Percentiles rank a stretch among this genome's conserved stretches.
These are phyloP conservation scores for Merluccius polli DNA, from an alignment of 2,797 vertebrate genomes.

Conservation along the genomic window DNA sequence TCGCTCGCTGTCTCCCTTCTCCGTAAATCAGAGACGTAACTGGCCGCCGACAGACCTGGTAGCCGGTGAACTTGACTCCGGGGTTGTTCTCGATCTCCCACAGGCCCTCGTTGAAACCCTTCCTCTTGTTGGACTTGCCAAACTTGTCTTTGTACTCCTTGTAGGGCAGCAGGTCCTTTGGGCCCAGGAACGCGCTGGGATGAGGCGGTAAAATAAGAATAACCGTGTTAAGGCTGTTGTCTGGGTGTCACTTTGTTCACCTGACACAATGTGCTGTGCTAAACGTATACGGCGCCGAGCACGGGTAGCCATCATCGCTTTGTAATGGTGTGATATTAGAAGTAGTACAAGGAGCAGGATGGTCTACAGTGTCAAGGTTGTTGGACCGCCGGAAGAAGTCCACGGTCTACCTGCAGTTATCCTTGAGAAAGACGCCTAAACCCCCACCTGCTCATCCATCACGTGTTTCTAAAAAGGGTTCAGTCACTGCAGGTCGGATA, in stretches of 20 bases:
- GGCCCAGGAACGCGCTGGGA: constrained; percentile 79
- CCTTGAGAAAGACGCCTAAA: not conserved
- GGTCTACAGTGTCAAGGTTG: not conserved
- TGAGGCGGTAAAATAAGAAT: not conserved
- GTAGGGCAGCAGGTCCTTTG: constrained; percentile 95
- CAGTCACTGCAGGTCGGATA: not conserved
- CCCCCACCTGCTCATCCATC: not conserved
- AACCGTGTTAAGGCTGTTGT: not conserved
- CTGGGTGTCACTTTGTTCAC: not conserved
- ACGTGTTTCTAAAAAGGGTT: not conserved
- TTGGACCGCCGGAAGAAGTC: not conserved
- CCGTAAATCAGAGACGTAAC: not conserved
- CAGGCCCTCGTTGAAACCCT: constrained; percentile 97
- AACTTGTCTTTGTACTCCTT: constrained; percentile 99
- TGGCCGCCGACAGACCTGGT: constrained; percentile 75
- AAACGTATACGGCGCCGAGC: not conserved
- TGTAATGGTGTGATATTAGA: not conserved
- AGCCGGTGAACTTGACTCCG: constrained; percentile 95
- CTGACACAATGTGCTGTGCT: not conserved
- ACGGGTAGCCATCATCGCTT: not conserved
- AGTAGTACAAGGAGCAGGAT: not conserved
- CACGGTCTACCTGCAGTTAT: not conserved
- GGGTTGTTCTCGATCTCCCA: constrained; percentile 99
- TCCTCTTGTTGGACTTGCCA: constrained; percentile 97
- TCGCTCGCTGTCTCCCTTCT: not conserved